These are phyloP conservation scores for Calidris pugnax DNA, from an alignment of 2,113 vertebrate genomes.

Conservation along the genomic window DNA sequence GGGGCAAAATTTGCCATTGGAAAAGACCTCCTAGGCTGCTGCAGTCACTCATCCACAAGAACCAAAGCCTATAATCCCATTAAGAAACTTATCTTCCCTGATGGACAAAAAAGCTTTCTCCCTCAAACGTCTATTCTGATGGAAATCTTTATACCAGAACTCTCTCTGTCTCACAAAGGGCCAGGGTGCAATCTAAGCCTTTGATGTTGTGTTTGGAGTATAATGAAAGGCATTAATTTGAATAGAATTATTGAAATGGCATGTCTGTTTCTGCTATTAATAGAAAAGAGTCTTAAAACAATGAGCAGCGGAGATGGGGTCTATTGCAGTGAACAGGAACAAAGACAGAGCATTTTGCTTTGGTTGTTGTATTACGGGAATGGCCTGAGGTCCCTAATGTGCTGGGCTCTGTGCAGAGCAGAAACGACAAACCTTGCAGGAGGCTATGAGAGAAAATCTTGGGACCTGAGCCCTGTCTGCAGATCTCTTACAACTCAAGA, in stretches of 20 bases:
- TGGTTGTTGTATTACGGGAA: background rate
- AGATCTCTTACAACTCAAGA: background rate
- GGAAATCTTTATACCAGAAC: slow-evolving; percentile 58
- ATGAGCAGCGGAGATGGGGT: slow-evolving; percentile 34
- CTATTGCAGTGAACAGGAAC: slow-evolving; percentile 24
- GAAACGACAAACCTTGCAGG: background rate
- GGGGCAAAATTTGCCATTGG: background rate
- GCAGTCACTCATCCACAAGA: slow-evolving; percentile 20
- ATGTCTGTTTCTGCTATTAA: slow-evolving; percentile 64
- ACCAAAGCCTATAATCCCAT: slow-evolving; percentile 50
- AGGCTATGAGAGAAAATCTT: background rate
- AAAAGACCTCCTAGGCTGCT: slow-evolving; percentile 39
- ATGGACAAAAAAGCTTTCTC: slow-evolving; percentile 55
- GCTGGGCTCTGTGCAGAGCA: background rate
- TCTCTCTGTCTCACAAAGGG: slow-evolving; percentile 37
- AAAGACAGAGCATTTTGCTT: slow-evolving; percentile 28
- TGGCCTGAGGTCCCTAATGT: background rate
- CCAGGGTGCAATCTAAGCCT: slow-evolving; percentile 56
- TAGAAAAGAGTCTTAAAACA: slow-evolving; percentile 64
- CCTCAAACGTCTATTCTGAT: slow-evolving; percentile 57
- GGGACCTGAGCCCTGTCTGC: background rate
- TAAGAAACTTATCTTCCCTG: slow-evolving; percentile 57
- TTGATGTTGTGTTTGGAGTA: slow-evolving; percentile 62
- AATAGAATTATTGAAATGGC: slow-evolving; percentile 68
- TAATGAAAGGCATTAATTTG: slow-evolving; percentile 72